Percentiles rank a stretch among this genome's conserved stretches.
Evolutionary conservation across 2,888 invertebrate genomes (phyloP).

Genomic region (Parelbella ahira): DNA sequence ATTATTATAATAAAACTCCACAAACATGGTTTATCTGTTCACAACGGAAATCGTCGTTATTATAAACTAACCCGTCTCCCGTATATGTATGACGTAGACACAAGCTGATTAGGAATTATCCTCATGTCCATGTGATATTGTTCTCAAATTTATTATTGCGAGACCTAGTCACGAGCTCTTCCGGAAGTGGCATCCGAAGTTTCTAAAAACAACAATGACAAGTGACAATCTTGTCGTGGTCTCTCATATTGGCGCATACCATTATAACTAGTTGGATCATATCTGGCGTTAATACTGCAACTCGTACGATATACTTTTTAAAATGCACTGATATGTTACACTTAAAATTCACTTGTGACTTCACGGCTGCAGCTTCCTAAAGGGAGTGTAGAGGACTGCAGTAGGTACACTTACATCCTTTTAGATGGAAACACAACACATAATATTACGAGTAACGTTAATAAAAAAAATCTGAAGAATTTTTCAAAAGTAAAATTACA

Average conservation of each 20-base stretch:
- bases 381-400: too few species aligned
- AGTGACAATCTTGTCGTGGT: not conserved
- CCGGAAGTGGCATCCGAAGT: conserved; percentile 27
- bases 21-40: too few species aligned
- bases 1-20: too few species aligned
- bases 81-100: not conserved
- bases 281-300: too few species aligned
- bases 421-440: too few species aligned
- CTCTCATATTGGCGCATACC: conserved; percentile 5
- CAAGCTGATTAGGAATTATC: conserved; percentile 18
- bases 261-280: not conserved
- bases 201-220: conserved; percentile 3
- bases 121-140: conserved; percentile 20
- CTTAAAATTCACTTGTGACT: too few species aligned
- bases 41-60: conserved; percentile 3
- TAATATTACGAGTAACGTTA: too few species aligned
- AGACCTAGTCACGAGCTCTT: conserved; percentile 30
- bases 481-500: too few species aligned
- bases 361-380: too few species aligned
- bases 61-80: not conserved
- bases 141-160: conserved; percentile 23
- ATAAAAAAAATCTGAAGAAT: too few species aligned
- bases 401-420: too few species aligned
- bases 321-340: not conserved
- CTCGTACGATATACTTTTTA: too few species aligned